Base-by-base conservation (phyloP, 2,888 invertebrate genomes). In the Cheilosia urbana region DNA sequence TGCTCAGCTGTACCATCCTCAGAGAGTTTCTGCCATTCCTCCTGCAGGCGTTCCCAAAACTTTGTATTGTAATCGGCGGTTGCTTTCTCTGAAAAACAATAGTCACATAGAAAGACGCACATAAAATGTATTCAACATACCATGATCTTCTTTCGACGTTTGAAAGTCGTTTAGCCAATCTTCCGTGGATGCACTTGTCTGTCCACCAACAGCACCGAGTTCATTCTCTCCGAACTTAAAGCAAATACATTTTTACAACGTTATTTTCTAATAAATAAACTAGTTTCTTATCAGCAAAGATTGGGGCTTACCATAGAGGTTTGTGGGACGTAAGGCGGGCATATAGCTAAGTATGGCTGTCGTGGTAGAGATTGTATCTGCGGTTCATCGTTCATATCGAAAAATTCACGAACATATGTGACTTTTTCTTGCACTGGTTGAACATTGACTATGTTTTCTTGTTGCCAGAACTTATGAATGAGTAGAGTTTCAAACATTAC, bases 21-120 rank as follows among this genome's bases (percentile, higher is more conserved):
- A 75, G 96, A 95, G 51, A 97, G 93, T 90, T 96, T 95, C 79
- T 95, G 95, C 96, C 97, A 96, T 91, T 97, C 96, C 87, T 96
- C 95, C 92, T 95, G 94, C 40, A 95, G 90, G 17, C 94, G 93
- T 78, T 94, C 92, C 95, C 95, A 95, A 89, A 94, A 94, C 80
- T 93, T 92, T 24, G 93, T 91, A 88, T 95, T 95, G 47, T 91
- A 92, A 89, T 94, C 95, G 88, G 94, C 94, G 76, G 95, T 94
- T 47, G 93, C 93, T 91, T 94, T 93, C 88, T 94, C 93, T 89
- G 60, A 63, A 72, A 72, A 68, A 60, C 11, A 45, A 27, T 27
- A 24, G 17, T 47, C 9, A 13, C n/a, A 49, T 72, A 49, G 11
- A 58, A n/a, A 19, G 17, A 6, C 9, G n/a, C 19, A 17, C n/a